Conservation (phyloP, 2,888 invertebrate species). For the Cancer borealis region DNA sequence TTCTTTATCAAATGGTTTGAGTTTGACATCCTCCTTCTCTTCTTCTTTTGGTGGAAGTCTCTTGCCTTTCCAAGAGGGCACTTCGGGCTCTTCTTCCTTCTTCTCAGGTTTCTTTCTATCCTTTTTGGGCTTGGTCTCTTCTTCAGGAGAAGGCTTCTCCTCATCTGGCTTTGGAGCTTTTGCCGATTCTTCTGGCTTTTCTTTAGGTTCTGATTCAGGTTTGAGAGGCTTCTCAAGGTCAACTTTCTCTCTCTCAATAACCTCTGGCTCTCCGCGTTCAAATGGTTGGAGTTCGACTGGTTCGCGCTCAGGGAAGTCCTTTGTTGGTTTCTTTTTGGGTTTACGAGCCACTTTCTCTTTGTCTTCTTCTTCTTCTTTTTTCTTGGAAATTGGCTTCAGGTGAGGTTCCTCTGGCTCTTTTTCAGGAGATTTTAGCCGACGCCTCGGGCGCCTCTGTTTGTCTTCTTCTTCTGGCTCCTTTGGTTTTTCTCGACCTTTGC, state of each 20-base stretch:
- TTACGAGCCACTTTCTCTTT: conserved; percentile 63
- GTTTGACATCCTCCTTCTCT: conserved; percentile 66
- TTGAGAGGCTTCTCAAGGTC: conserved; percentile 59
- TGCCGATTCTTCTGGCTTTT: neutral
- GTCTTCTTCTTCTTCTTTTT: conserved; percentile 61
- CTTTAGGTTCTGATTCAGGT: conserved; percentile 66
- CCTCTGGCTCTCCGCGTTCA: conserved; percentile 60
- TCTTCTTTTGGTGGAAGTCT: conserved; percentile 65
- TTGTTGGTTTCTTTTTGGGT: conserved; percentile 57
- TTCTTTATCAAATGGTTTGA: conserved; percentile 71
- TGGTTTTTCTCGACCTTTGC: conserved; percentile 51
- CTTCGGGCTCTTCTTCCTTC: conserved; percentile 65
- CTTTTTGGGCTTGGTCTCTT: conserved; percentile 57
- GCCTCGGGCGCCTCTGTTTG: conserved; percentile 59
- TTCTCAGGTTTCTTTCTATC: conserved; percentile 63
- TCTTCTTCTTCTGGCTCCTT: conserved; percentile 60
- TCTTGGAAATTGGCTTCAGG: conserved; percentile 71
- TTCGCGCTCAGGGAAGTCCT: conserved; percentile 60
- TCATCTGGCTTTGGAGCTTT: conserved; percentile 52
- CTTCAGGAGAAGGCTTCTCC: conserved; percentile 55
- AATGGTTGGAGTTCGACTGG: conserved; percentile 65
- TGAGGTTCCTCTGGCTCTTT: conserved; percentile 57
- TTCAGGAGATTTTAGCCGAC: conserved; percentile 58
- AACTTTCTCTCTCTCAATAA: conserved; percentile 57
- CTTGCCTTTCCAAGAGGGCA: conserved; percentile 57